A percentile compares a stretch with the other conserved stretches of the same genome.
These are phyloP conservation scores for Coilia nasus DNA, from an alignment of 2,797 vertebrate genomes.

Conservation along the genomic window DNA sequence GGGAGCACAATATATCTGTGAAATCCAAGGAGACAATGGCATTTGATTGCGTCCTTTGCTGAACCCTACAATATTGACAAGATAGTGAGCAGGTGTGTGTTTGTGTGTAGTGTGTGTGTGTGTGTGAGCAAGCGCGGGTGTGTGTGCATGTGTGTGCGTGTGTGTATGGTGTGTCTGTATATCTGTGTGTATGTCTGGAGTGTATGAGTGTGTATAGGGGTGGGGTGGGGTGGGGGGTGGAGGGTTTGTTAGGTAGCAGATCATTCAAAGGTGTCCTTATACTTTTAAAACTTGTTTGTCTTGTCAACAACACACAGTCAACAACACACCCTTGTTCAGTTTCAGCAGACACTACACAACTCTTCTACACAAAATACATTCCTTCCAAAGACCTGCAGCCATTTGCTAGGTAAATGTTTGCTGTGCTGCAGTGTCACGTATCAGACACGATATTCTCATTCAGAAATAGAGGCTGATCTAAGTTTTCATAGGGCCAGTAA, in stretches of 20 bases:
- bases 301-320: neutral
- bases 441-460: neutral
- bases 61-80: conserved; percentile 62
- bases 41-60: conserved; percentile 69
- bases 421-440: neutral
- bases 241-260: neutral
- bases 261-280: conserved; percentile 16
- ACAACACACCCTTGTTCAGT: neutral
- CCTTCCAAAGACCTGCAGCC: neutral
- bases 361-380: neutral
- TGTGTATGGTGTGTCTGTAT: neutral
- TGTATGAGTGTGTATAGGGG: neutral
- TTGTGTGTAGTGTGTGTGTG: neutral
- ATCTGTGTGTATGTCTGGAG: neutral
- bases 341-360: neutral
- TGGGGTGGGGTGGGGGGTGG: neutral
- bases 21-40: conserved; percentile 64
- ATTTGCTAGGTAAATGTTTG: neutral
- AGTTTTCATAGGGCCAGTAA: conserved; percentile 21
- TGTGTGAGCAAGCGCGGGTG: neutral
- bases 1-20: conserved; percentile 57
- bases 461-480: conserved; percentile 18
- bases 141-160: neutral
- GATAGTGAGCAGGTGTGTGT: conserved; percentile 42
- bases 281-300: conserved; percentile 1